Base-by-base conservation (phyloP, 2,888 invertebrate genomes). In the Scaeva pyrastri region DNA sequence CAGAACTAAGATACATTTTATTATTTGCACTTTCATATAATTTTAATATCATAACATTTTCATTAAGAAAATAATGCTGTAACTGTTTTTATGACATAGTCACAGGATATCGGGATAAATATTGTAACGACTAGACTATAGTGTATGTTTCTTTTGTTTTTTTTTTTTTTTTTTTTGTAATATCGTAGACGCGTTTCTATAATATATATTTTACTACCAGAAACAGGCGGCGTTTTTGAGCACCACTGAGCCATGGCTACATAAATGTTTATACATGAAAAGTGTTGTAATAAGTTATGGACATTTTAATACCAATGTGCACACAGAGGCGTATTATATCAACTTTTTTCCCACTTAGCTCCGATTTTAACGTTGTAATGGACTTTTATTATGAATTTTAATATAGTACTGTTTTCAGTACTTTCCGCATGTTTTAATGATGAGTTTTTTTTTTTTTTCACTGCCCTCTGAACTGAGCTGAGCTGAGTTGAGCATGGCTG, bases 11-110 rank as follows among this genome's bases (percentile, higher is more conserved):
- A 10, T 39, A 26, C 14, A 8, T 52, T 23, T 26, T n/a, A 36
- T 36, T 48, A 70, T 75, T 81, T 84, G 74, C 64, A 84, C 31
- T 31, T 31, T 31, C 31, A 31, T 31, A 31, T 77, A 77, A 77
- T 80, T 80, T 16, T 60, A 80, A 77, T 75, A 82, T 88, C 88
- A 88, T 89, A 88, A 89, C 88, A 88, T 88, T 87, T 89, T 89
- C 88, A 89, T 89, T 89, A 89, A 89, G 89, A 88, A 88, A 89
- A 89, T 89, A n/a, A 88, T 88, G 88, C 88, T 89, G 88, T 88
- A 88, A 88, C 80, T 80, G 86, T 85, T 80, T 85, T 85, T 80
- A 85, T 80, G 74, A 83, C n/a, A n/a, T 78, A 72, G 68, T 80
- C 55, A 56, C 11, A 16, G 31, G 31, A 31, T 36, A 56, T 31